Evolutionary conservation across 2,113 vertebrate genomes (phyloP).

Genomic region (Zosterops japonicus): DNA sequence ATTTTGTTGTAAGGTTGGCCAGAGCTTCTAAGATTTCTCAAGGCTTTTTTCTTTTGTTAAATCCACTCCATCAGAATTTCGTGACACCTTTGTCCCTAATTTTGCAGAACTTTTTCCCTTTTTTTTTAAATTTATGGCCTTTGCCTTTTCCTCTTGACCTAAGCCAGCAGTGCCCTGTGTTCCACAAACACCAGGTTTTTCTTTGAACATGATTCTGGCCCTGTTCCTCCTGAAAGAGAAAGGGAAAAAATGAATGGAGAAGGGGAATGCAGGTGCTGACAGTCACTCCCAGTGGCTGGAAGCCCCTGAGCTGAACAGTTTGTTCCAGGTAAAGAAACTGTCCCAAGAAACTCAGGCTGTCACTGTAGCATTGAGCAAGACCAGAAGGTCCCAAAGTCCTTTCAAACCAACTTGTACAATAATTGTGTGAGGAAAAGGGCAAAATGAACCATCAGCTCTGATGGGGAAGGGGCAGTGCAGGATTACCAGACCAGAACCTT

Average conservation of each 20-base stretch:
- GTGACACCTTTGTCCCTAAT: not conserved
- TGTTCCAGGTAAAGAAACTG: not conserved
- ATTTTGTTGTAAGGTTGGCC: not conserved
- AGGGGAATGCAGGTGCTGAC: not conserved
- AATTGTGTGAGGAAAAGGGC: not conserved
- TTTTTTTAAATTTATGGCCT: not conserved
- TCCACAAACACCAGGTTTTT: not conserved
- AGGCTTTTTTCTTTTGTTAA: not conserved
- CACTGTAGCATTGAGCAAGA: not conserved
- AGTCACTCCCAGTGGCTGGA: not conserved
- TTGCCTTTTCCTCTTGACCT: not conserved
- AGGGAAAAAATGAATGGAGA: not conserved
- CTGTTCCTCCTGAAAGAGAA: not conserved
- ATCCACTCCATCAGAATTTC: not conserved
- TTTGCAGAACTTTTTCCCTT: not conserved
- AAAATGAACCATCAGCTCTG: not conserved
- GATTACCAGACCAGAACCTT: not conserved
- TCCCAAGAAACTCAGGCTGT: not conserved
- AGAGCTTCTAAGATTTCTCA: not conserved
- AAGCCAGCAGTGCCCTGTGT: fast-evolving
- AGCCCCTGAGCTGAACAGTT: not conserved
- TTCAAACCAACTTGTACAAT: not conserved
- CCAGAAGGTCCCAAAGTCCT: not conserved
- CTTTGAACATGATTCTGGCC: not conserved
- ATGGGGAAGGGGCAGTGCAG: not conserved